These are phyloP conservation scores for Ormyrus nitidulus DNA, from an alignment of 2,888 invertebrate genomes.

Conservation along the genomic window DNA sequence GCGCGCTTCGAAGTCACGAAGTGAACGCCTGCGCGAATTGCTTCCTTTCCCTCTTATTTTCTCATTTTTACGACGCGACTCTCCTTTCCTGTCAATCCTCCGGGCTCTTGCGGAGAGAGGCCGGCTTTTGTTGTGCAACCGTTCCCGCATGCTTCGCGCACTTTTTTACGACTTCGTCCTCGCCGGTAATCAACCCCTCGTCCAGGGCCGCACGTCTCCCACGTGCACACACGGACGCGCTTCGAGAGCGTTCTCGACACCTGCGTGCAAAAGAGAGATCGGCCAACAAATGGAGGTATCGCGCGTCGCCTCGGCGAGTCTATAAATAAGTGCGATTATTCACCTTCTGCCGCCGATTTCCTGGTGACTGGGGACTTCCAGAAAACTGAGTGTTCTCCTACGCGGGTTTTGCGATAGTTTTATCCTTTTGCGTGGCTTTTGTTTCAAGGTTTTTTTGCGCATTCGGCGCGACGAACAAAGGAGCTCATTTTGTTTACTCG, in stretches of 20 bases:
- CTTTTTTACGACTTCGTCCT: neutral
- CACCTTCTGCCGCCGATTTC: slow-evolving; percentile 10
- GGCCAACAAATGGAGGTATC: neutral
- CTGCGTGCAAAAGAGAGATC: neutral
- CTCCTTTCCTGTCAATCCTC: slow-evolving; percentile 15
- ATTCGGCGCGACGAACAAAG: no score
- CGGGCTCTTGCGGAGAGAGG: slow-evolving; percentile 5
- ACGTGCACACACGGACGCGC: neutral
- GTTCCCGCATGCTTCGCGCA: neutral
- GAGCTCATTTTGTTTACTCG: no score
- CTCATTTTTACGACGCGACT: slow-evolving; percentile 48
- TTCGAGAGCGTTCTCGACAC: slow-evolving; percentile 8
- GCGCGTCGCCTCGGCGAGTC: neutral
- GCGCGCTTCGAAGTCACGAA: slow-evolving; percentile 23
- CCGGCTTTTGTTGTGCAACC: slow-evolving; percentile 36
- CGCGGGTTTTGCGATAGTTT: no score
- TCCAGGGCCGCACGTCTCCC: neutral
- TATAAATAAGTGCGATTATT: slow-evolving; percentile 42
- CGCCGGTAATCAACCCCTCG: slow-evolving; percentile 33
- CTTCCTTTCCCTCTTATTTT: slow-evolving; percentile 47
- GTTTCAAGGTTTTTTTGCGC: no score
- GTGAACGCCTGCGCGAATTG: slow-evolving; percentile 23
- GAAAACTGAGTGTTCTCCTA: neutral
- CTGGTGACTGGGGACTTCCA: neutral
- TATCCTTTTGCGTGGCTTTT: no score